Conservation (phyloP, 2,113 vertebrate genomes). For the Sander lucioperca region DNA sequence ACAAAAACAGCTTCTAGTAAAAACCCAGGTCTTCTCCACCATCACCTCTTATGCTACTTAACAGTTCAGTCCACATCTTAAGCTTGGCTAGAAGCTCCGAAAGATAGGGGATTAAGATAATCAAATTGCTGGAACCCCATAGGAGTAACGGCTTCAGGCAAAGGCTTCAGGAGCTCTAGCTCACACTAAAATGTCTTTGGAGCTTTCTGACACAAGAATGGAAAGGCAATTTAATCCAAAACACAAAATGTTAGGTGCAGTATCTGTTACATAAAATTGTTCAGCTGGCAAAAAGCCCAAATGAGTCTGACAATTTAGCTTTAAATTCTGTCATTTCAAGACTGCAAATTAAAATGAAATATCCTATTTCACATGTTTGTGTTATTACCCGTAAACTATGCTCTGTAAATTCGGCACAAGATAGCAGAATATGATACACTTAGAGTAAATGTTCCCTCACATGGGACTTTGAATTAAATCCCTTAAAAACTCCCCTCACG, state of each 20-base stretch:
- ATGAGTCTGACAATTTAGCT: slow-evolving; percentile 19
- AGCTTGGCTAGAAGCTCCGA: slow-evolving; percentile 55
- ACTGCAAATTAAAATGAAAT: slow-evolving; percentile 46
- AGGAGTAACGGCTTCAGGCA: slow-evolving; percentile 20
- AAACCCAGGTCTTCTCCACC: slow-evolving; percentile 7
- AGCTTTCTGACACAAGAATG: slow-evolving; percentile 34
- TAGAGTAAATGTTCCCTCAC: slow-evolving; percentile 33
- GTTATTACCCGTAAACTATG: slow-evolving; percentile 8
- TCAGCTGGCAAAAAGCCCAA: slow-evolving; percentile 22
- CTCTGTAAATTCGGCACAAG: slow-evolving; percentile 33
- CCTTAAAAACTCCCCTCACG: slow-evolving; percentile 36
- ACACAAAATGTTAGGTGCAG: slow-evolving; percentile 15
- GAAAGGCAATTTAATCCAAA: slow-evolving; percentile 29
- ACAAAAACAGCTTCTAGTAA: background rate
- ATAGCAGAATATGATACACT: slow-evolving; percentile 44
- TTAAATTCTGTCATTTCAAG: slow-evolving; percentile 38
- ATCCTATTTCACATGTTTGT: slow-evolving; percentile 29
- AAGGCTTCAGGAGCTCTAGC: slow-evolving; percentile 15
- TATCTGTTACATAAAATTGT: slow-evolving; percentile 19
- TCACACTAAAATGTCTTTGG: slow-evolving; percentile 21
- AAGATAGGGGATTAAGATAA: slow-evolving; percentile 70
- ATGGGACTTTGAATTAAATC: slow-evolving; percentile 50
- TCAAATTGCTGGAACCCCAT: slow-evolving; percentile 54
- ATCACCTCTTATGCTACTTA: slow-evolving; percentile 41
- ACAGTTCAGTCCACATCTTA: slow-evolving; percentile 54